Evolutionary conservation across 2,888 invertebrate genomes (phyloP).

Genomic region (Azorinus chamasolen): DNA sequence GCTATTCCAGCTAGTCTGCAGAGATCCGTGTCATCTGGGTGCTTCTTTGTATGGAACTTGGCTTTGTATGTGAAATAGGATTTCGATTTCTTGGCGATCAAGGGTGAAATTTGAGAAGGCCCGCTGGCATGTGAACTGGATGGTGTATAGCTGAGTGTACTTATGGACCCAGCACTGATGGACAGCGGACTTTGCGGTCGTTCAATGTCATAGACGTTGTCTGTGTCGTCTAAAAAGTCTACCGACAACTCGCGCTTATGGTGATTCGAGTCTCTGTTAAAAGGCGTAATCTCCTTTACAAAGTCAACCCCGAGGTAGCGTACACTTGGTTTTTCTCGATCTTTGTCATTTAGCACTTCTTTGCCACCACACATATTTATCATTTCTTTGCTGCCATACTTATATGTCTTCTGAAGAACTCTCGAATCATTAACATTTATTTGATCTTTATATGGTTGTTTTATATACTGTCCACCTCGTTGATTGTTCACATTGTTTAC

Average conservation of each 20-base stretch:
- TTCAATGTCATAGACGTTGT: too few relatives aligned
- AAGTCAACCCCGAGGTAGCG: constrained; percentile 47
- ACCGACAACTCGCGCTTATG: constrained; percentile 1
- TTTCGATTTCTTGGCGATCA: constrained; percentile 18
- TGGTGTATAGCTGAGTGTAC: constrained; percentile 48
- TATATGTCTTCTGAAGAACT: background rate
- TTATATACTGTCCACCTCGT: background rate
- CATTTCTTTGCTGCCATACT: background rate
- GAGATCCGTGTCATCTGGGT: constrained; percentile 50
- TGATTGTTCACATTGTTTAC: too few relatives aligned
- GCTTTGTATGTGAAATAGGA: constrained; percentile 49
- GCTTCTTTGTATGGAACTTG: constrained; percentile 55
- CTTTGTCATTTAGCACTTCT: constrained; percentile 2
- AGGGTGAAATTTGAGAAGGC: constrained; percentile 21
- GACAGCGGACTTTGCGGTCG: constrained; percentile 1
- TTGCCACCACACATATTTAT: too few relatives aligned
- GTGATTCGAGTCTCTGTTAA: constrained; percentile 7
- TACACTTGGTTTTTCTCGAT: constrained; percentile 22
- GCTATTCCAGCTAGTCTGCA: constrained; percentile 51
- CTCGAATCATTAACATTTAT: constrained; percentile 24
- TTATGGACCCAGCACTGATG: constrained; percentile 15
- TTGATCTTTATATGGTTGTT: background rate
- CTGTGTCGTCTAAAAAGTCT: constrained; percentile 1
- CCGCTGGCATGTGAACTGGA: constrained; percentile 41
- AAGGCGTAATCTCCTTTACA: constrained; percentile 49